Evolutionary conservation across 2,113 vertebrate genomes (phyloP).

Genomic region (Bubo scandiacus): DNA sequence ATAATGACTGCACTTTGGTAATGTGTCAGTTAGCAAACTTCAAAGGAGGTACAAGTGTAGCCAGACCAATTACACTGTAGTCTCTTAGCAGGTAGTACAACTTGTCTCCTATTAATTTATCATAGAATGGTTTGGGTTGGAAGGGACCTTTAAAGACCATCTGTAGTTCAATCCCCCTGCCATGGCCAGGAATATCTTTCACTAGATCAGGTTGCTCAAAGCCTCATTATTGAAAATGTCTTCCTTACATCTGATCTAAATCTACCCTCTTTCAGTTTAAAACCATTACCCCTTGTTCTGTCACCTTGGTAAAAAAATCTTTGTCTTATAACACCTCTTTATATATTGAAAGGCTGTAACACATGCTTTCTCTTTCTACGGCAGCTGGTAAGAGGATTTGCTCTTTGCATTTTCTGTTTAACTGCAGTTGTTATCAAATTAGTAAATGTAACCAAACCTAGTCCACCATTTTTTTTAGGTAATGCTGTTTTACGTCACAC

Average conservation of each 20-base stretch:
- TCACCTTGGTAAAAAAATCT: background rate
- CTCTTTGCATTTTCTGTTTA: background rate
- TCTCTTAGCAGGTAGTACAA: background rate
- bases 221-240: background rate
- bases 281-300: background rate
- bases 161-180: background rate
- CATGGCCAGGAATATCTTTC: background rate
- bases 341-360: background rate
- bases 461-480: background rate
- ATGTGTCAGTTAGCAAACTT: no score
- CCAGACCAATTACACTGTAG: background rate
- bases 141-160: background rate
- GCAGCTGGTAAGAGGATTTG: background rate
- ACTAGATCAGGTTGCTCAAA: background rate
- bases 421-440: background rate
- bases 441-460: background rate
- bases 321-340: background rate
- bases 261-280: background rate
- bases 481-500: background rate
- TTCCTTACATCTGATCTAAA: background rate
- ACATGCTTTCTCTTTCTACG: background rate
- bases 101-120: background rate
- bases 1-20: background rate
- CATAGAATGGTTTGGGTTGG: background rate
- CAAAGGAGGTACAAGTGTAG: no score